phyloP scores from a whole-genome alignment of 1,140 invertebrate species.

The Ptiloglossa arizonensis region DNA sequence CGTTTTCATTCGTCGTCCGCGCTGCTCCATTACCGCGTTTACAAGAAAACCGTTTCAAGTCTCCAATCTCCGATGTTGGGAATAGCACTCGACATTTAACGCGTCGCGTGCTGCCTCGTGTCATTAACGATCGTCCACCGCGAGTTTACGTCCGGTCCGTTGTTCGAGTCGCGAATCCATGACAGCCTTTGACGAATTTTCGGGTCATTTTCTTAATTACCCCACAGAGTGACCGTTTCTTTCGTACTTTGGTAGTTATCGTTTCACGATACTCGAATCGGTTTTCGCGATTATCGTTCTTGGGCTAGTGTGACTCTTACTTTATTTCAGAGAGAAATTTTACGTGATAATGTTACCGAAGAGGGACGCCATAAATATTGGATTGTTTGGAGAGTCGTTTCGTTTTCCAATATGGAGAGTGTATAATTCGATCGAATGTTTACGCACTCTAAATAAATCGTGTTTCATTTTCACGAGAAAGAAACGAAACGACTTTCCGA shows the following conservation, averaged over 20 bases:
- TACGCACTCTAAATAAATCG: no score
- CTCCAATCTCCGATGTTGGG: neutral
- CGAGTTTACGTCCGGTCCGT: slow-evolving; percentile 6
- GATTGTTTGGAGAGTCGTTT: no score
- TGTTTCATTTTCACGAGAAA: no score
- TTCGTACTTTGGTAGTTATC: neutral
- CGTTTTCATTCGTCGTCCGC: neutral
- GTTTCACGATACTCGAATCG: no score
- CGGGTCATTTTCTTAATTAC: slow-evolving; percentile 10
- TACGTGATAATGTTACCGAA: no score
- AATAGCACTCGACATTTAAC: neutral
- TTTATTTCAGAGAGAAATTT: no score
- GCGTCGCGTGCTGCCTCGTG: slow-evolving; percentile 45
- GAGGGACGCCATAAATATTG: no score
- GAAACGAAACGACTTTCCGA: no score
- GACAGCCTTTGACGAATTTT: slow-evolving; percentile 31
- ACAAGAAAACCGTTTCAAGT: slow-evolving; percentile 42
- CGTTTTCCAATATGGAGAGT: no score
- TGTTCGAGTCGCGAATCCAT: slow-evolving; percentile 15
- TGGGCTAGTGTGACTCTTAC: no score
- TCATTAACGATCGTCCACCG: slow-evolving; percentile 5
- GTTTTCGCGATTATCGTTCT: no score
- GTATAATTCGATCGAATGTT: no score
- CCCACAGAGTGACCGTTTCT: neutral
- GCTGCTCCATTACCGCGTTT: slow-evolving; percentile 26